Evolutionary conservation across 2,113 vertebrate species (phyloP).

Genomic region (Pseudorasbora parva): DNA sequence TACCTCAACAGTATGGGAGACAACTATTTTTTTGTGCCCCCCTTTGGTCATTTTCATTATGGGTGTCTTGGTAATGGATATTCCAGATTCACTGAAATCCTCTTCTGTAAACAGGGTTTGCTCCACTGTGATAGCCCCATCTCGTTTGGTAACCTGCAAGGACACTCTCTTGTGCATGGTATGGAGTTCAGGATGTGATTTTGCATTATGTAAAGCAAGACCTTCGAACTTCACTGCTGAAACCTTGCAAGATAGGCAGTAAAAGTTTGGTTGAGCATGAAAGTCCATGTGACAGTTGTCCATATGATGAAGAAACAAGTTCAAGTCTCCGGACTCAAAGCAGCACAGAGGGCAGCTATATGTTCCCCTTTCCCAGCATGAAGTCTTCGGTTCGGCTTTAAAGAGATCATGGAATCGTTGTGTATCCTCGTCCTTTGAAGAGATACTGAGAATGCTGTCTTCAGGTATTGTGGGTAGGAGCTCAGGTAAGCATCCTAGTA

Average conservation of each 20-base stretch:
- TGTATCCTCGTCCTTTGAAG: conserved; percentile 66
- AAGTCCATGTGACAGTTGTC: conserved; percentile 90
- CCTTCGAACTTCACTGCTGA: conserved; percentile 87
- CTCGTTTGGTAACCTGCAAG: conserved; percentile 84
- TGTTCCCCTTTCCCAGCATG: conserved; percentile 76
- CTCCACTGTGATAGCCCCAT: conserved; percentile 81
- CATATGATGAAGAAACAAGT: conserved; percentile 90
- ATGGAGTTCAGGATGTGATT: conserved; percentile 74
- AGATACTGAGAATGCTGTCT: conserved; percentile 76
- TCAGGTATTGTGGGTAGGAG: conserved; percentile 73
- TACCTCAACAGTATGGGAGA: conserved; percentile 87
- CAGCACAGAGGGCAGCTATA: conserved; percentile 87
- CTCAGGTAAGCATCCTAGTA: conserved; percentile 72
- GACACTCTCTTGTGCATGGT: conserved; percentile 70
- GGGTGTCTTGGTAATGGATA: conserved; percentile 93
- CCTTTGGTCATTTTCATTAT: conserved; percentile 95
- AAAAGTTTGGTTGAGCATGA: conserved; percentile 86
- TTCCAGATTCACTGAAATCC: conserved; percentile 78
- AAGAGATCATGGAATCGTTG: conserved; percentile 71
- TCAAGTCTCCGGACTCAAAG: conserved; percentile 86
- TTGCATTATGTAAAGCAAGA: conserved; percentile 88
- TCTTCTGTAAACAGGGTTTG: conserved; percentile 80
- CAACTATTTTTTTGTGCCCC: conserved; percentile 89
- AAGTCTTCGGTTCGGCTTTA: conserved; percentile 64
- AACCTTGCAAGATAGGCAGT: conserved; percentile 85